These are phyloP conservation scores for Heterodera schachtii DNA, from an alignment of 1,140 invertebrate genomes.

Conservation along the genomic window DNA sequence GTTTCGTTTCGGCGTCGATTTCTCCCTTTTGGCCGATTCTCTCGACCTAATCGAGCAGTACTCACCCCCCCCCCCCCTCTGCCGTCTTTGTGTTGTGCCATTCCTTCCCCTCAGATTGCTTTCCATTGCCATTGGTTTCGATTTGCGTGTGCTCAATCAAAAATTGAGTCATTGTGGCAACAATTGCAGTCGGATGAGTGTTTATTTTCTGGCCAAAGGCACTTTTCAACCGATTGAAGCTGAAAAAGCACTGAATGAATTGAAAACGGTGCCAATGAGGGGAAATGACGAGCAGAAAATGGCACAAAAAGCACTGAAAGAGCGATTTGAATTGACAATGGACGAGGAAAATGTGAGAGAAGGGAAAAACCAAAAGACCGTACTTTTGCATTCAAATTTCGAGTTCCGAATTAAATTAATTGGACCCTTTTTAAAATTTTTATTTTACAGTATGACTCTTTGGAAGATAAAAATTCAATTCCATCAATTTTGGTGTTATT, in stretches of 20 bases:
- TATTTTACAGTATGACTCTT: too few species aligned
- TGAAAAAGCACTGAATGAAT: not conserved
- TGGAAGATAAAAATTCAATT: too few species aligned
- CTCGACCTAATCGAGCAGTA: conserved; percentile 4
- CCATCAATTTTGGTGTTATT: too few species aligned
- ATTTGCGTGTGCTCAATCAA: not conserved
- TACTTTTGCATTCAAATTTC: too few species aligned
- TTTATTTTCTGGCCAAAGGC: not conserved
- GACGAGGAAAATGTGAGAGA: not conserved
- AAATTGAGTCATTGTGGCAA: not conserved
- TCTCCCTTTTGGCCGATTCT: not conserved
- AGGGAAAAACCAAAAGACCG: not conserved
- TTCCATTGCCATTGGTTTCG: not conserved
- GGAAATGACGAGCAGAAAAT: not conserved
- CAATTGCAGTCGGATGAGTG: not conserved
- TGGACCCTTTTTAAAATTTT: too few species aligned
- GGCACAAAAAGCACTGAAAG: not conserved
- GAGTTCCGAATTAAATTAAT: too few species aligned
- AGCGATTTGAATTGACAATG: not conserved
- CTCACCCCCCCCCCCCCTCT: not conserved
- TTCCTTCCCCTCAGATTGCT: not conserved
- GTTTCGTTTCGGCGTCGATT: not conserved
- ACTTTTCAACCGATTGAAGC: not conserved
- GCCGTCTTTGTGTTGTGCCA: not conserved
- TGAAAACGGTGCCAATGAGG: not conserved